These are phyloP conservation scores for Rhinatrema bivittatum DNA, from an alignment of 2,797 vertebrate genomes.

Conservation along the genomic window DNA sequence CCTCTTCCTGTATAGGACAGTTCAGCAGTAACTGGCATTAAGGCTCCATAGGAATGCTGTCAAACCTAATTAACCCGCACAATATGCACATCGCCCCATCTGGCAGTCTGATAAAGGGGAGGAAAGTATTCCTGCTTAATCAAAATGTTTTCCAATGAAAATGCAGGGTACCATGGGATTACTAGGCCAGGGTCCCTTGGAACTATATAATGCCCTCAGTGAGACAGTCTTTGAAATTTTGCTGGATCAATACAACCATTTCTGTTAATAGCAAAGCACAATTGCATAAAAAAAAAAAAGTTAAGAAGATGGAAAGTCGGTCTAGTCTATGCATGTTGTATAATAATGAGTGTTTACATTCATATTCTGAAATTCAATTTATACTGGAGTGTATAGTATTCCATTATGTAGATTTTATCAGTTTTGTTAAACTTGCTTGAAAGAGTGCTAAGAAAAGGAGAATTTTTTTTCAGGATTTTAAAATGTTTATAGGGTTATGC, in stretches of 20 bases:
- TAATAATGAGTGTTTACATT: constrained; percentile 64
- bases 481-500: constrained; percentile 69
- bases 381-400: constrained; percentile 53
- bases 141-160: too few species aligned
- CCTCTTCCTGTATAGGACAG: too few species aligned
- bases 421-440: constrained; percentile 65
- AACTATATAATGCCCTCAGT: too few species aligned
- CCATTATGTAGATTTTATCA: constrained; percentile 58
- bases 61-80: too few species aligned
- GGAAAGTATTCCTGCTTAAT: too few species aligned
- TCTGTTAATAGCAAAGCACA: constrained; percentile 51
- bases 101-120: too few species aligned
- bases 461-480: constrained; percentile 64
- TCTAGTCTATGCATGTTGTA: constrained; percentile 67
- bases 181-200: too few species aligned
- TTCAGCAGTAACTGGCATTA: too few species aligned
- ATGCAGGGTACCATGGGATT: too few species aligned
- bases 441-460: constrained; percentile 53
- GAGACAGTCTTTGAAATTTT: constrained; percentile 31
- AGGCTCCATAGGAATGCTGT: too few species aligned
- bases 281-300: constrained; percentile 32
- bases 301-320: constrained; percentile 52
- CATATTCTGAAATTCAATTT: constrained; percentile 51
- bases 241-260: constrained; percentile 36
- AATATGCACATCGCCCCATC: too few species aligned